Percentiles rank a stretch among this genome's conserved stretches.
These are phyloP conservation scores for Littorina saxatilis DNA, from an alignment of 1,140 invertebrate genomes.

Conservation along the genomic window DNA sequence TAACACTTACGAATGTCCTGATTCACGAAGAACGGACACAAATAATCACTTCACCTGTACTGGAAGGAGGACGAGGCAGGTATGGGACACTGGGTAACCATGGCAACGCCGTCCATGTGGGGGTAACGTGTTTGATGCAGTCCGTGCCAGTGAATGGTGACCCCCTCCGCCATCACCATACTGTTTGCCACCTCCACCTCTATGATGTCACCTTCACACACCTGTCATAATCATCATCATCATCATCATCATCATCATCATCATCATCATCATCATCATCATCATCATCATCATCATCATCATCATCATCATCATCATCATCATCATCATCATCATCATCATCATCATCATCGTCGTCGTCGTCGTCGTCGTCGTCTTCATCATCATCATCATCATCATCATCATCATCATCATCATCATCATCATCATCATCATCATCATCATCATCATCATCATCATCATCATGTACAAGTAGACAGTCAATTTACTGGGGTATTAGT, in stretches of 20 bases:
- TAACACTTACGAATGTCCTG: no score
- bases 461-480: no score
- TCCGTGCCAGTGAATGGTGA: constrained; percentile 76
- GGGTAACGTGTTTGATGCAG: constrained; percentile 55
- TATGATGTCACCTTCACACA: constrained; percentile 63
- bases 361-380: background rate
- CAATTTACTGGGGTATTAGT: no score
- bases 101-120: constrained; percentile 65
- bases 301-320: background rate
- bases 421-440: background rate
- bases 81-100: constrained; percentile 69
- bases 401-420: background rate
- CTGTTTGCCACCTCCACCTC: constrained; percentile 63
- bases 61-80: constrained; percentile 54
- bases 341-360: background rate
- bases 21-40: no score
- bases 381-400: constrained; percentile 19
- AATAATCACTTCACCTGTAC: constrained; percentile 58
- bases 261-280: constrained; percentile 21
- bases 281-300: constrained; percentile 7
- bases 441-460: background rate
- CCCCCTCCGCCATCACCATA: constrained; percentile 55
- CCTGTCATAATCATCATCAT: constrained; percentile 46
- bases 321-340: background rate
- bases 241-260: background rate